A percentile compares a stretch with the other conserved stretches of the same genome.
These are phyloP conservation scores for Tortrix viridana DNA, from an alignment of 2,888 invertebrate genomes.

Conservation along the genomic window DNA sequence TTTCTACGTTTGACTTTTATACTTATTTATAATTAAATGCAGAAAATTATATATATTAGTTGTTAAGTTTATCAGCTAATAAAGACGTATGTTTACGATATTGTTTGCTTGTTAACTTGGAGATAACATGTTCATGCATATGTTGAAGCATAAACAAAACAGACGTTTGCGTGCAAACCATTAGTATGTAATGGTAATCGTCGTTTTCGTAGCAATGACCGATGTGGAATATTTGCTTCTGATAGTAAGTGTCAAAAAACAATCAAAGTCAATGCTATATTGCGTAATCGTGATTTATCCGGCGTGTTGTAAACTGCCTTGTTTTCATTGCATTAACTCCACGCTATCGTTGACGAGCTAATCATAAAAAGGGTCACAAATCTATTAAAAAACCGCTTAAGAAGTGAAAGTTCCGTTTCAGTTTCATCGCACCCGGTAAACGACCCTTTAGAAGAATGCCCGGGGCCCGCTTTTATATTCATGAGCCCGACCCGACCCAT, in stretches of 20 bases:
- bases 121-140: constrained; percentile 5
- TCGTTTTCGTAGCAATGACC: constrained; percentile 12
- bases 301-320: too few relatives aligned
- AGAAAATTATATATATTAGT: not conserved
- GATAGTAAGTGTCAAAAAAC: constrained; percentile 18
- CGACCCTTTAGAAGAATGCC: constrained; percentile 42
- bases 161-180: not conserved
- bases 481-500: constrained; percentile 51
- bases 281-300: constrained; percentile 4
- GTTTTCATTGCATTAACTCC: too few relatives aligned
- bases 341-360: constrained; percentile 1
- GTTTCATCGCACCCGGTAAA: constrained; percentile 38
- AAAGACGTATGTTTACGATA: not conserved
- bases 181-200: not conserved
- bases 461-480: constrained; percentile 57
- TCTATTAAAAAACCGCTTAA: constrained; percentile 25
- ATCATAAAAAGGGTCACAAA: constrained; percentile 11
- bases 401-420: constrained; percentile 44
- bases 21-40: not conserved
- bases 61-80: constrained; percentile 1
- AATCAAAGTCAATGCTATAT: constrained; percentile 12
- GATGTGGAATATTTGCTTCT: constrained; percentile 14
- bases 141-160: constrained; percentile 2
- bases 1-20: not conserved
- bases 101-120: constrained; percentile 1